Evolutionary conservation across 2,888 invertebrate genomes (phyloP).

Genomic region (Nasonia oneida): DNA sequence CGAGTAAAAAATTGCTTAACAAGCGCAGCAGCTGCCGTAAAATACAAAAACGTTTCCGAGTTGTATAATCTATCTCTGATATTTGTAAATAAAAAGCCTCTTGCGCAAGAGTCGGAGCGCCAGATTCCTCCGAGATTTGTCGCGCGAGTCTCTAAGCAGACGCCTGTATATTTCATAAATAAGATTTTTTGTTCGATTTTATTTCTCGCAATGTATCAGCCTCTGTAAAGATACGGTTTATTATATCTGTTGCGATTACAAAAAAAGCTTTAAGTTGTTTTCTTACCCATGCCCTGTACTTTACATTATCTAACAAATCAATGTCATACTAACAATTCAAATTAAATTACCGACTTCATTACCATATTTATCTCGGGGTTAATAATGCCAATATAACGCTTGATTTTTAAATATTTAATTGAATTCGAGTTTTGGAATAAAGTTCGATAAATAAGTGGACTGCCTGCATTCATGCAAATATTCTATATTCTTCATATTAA

Average conservation of each 20-base stretch:
- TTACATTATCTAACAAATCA: no score
- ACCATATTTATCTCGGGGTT: no score
- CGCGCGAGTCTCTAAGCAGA: conserved; percentile 29
- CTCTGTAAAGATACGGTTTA: conserved; percentile 62
- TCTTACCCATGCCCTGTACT: neutral
- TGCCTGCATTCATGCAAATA: no score
- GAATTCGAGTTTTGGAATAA: no score
- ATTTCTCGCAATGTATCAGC: conserved; percentile 61
- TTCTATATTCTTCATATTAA: no score
- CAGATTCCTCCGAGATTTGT: conserved; percentile 28
- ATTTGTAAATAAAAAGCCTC: conserved; percentile 57
- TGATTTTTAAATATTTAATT: no score
- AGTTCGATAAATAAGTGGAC: no score
- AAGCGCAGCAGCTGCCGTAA: conserved; percentile 45
- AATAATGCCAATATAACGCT: no score
- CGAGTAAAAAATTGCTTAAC: conserved; percentile 55
- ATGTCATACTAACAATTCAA: no score
- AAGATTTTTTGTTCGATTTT: conserved; percentile 50
- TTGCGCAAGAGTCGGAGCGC: conserved; percentile 4
- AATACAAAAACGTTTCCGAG: conserved; percentile 38
- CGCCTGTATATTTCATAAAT: conserved; percentile 60
- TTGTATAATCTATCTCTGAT: conserved; percentile 45
- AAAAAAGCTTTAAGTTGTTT: conserved; percentile 30
- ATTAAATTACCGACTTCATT: no score
- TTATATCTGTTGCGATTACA: conserved; percentile 63